Percentiles rank a stretch among this genome's conserved stretches.
phyloP scores from a whole-genome alignment of 2,797 vertebrate genomes.

The Ctenosaura bakeri region DNA sequence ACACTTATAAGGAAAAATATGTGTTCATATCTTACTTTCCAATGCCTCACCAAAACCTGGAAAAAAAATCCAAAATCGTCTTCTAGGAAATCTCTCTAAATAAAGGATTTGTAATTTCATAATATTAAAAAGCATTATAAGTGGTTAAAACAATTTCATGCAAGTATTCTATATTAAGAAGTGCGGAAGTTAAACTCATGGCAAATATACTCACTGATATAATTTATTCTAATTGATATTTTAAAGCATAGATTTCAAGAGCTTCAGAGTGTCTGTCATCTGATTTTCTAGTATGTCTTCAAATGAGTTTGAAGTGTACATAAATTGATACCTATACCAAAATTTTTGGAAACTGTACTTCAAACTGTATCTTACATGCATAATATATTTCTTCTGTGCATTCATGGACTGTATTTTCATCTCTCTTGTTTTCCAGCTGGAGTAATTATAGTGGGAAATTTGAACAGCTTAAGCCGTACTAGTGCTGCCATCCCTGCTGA shows the following conservation, averaged over 20 bases:
- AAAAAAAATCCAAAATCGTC: not conserved
- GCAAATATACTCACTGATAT: not conserved
- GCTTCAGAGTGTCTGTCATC: not conserved
- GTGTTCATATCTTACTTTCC: not conserved
- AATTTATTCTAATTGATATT: not conserved
- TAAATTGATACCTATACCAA: conserved; percentile 3
- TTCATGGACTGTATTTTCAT: conserved; percentile 37
- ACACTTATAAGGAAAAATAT: not conserved
- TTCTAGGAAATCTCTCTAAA: not conserved
- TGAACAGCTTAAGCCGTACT: conserved; percentile 91
- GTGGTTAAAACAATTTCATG: not conserved
- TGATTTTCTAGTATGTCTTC: conserved; percentile 12
- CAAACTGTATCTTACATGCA: not conserved
- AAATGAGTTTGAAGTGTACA: conserved; percentile 22
- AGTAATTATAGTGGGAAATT: conserved; percentile 89
- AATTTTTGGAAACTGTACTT: conserved; percentile 6
- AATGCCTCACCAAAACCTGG: not conserved
- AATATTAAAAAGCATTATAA: not conserved
- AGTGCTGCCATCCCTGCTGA: conserved; percentile 91
- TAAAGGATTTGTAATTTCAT: not conserved
- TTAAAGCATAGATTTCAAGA: conserved; percentile 10
- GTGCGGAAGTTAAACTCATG: not conserved
- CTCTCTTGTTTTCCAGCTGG: conserved; percentile 82
- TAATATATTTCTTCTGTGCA: not conserved
- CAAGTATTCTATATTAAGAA: not conserved